Evolutionary conservation across 2,888 invertebrate genomes (phyloP).

Genomic region (Thumatha senex): DNA sequence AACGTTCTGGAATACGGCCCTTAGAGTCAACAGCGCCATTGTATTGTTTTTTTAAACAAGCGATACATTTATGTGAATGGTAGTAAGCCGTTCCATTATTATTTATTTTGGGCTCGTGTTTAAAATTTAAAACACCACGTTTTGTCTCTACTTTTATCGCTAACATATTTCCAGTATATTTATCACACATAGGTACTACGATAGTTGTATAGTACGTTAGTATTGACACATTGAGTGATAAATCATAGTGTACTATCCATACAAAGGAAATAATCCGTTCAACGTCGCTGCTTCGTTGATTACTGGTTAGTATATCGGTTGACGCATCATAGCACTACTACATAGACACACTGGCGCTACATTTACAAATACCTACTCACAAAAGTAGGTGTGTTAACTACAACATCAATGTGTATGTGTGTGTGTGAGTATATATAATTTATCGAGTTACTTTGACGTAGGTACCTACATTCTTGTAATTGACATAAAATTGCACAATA

Average conservation of each 20-base stretch:
- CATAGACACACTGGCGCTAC: constrained; percentile 37
- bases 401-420: constrained; percentile 32
- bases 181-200: background rate
- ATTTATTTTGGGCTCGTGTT: too few relatives aligned
- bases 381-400: constrained; percentile 12
- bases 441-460: constrained; percentile 41
- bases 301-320: constrained; percentile 1
- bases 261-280: constrained; percentile 54
- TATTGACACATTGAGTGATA: background rate
- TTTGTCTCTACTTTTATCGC: background rate
- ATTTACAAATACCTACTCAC: constrained; percentile 31
- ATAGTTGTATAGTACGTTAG: background rate
- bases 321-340: constrained; percentile 41
- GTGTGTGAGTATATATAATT: constrained; percentile 62
- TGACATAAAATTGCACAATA: background rate
- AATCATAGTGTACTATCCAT: constrained; percentile 28
- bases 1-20: too few relatives aligned
- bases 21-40: too few relatives aligned
- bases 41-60: too few relatives aligned
- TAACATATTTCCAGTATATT: background rate
- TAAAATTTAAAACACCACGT: background rate
- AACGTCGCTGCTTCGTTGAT: constrained; percentile 32
- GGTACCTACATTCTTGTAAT: too few relatives aligned
- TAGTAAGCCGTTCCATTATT: too few relatives aligned
- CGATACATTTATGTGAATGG: too few relatives aligned